These are phyloP conservation scores for Passer domesticus DNA, from an alignment of 2,113 vertebrate genomes.

Conservation along the genomic window DNA sequence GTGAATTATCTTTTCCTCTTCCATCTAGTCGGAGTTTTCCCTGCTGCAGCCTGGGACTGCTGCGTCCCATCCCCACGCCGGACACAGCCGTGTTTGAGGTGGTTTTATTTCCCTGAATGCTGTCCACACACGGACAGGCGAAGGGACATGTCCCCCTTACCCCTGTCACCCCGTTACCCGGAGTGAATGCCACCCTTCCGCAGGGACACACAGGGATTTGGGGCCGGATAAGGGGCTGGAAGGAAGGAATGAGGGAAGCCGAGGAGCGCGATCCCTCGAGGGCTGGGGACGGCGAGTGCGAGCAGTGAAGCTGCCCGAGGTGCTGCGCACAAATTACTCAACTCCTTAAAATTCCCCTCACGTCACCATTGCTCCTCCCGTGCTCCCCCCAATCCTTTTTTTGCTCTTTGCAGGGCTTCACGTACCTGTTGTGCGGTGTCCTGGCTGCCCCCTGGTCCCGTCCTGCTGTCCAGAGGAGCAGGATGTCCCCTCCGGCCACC, in stretches of 20 bases:
- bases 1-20: not conserved
- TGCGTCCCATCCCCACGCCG: not conserved
- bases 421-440: not conserved
- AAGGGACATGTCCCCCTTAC: accelerated
- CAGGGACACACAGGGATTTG: not conserved
- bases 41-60: not conserved
- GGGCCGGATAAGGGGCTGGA: not conserved
- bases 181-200: not conserved
- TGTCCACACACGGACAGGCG: accelerated
- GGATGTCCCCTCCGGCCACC: accelerated
- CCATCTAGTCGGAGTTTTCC: not conserved
- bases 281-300: accelerated
- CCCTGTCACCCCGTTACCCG: not conserved
- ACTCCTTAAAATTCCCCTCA: not conserved
- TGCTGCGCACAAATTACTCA: not conserved
- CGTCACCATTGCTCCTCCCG: not conserved
- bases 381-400: not conserved
- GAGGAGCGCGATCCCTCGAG: not conserved
- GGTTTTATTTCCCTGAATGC: accelerated
- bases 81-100: not conserved
- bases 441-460: accelerated
- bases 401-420: not conserved
- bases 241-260: not conserved
- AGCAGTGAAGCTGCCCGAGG: accelerated
- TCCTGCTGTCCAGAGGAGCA: not conserved